Conservation (phyloP, 2,113 vertebrate species). For the Platichthys stellatus region DNA sequence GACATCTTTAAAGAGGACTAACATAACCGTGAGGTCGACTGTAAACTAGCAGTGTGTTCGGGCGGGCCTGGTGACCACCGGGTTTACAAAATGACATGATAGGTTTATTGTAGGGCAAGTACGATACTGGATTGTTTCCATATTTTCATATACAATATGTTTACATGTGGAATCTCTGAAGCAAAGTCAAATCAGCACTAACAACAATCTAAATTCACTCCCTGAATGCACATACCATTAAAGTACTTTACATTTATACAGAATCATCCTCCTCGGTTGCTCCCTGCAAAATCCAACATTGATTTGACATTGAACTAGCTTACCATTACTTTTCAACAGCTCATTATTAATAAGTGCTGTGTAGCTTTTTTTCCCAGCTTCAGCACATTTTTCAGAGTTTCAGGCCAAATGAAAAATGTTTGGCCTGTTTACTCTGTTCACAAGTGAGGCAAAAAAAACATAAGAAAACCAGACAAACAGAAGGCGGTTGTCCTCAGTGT, state of each 20-base stretch:
- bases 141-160: slow-evolving; percentile 4
- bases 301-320: slow-evolving; percentile 27
- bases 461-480: slow-evolving; percentile 3
- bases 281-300: slow-evolving; percentile 24
- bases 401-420: slow-evolving; percentile 24
- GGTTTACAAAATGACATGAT: not conserved
- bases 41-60: not conserved
- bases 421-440: slow-evolving; percentile 17
- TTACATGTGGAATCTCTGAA: slow-evolving; percentile 5
- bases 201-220: slow-evolving; percentile 46
- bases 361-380: slow-evolving; percentile 4
- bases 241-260: slow-evolving; percentile 80
- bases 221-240: slow-evolving; percentile 69
- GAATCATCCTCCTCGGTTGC: slow-evolving; percentile 29
- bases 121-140: not conserved
- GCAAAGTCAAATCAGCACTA: slow-evolving; percentile 28
- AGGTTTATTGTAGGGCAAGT: not conserved
- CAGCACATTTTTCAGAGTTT: slow-evolving; percentile 25
- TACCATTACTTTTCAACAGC: slow-evolving; percentile 18
- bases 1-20: not conserved
- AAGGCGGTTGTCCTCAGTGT: not conserved
- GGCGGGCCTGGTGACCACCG: not conserved
- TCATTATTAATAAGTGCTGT: slow-evolving; percentile 22
- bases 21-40: not conserved
- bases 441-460: slow-evolving; percentile 21